A percentile compares a stretch with the other conserved stretches of the same genome.
Evolutionary conservation across 2,113 vertebrate species (phyloP).

Genomic region (Mormyrus iriodes): DNA sequence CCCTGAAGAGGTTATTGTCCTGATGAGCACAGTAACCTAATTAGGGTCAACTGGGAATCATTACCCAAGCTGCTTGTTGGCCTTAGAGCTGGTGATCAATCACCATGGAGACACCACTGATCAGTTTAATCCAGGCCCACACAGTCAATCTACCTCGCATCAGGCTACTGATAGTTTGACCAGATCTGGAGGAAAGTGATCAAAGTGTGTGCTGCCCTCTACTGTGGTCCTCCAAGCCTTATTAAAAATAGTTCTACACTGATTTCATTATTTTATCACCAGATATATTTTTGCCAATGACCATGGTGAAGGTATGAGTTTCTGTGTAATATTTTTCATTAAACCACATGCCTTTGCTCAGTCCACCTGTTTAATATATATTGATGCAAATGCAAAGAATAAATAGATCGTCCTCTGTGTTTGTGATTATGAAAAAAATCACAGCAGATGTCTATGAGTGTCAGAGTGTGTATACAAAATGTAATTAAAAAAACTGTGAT

Average conservation of each 20-base stretch:
- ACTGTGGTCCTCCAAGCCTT: background rate
- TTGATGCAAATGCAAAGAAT: background rate
- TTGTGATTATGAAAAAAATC: background rate
- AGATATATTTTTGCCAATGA: background rate
- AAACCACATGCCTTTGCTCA: background rate
- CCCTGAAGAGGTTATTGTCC: background rate
- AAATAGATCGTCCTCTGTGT: background rate
- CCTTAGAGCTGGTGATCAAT: background rate
- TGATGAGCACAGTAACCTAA: background rate
- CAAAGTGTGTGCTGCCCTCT: background rate
- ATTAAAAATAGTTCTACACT: background rate
- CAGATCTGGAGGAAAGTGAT: background rate
- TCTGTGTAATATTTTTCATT: background rate
- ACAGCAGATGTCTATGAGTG: background rate
- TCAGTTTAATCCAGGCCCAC: background rate
- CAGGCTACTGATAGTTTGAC: background rate
- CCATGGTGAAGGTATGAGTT: background rate
- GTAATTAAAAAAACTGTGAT: conserved; percentile 16
- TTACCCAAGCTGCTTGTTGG: background rate
- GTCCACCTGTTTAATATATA: background rate
- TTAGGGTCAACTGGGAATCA: background rate
- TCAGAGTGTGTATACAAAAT: background rate
- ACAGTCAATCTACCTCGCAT: background rate
- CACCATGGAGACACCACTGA: background rate
- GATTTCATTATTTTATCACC: background rate